Percentiles rank a stretch among this genome's conserved stretches.
These are phyloP conservation scores for Phallusia fumigata DNA, from an alignment of 23 tunicate species.

Conservation along the genomic window DNA sequence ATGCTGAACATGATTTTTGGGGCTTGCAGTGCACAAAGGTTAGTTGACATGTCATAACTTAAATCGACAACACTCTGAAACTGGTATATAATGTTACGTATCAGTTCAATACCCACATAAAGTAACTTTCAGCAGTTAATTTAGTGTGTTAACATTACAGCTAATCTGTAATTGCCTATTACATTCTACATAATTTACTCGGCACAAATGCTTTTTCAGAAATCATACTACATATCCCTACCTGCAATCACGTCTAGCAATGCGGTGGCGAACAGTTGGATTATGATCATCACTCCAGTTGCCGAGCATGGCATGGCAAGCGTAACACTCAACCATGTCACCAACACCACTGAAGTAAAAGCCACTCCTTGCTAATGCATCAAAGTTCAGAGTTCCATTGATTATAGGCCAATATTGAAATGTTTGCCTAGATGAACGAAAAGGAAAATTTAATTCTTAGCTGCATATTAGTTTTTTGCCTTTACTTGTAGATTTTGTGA, in stretches of 20 bases:
- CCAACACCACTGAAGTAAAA: slow-evolving; percentile 16
- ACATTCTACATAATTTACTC: too few relatives aligned
- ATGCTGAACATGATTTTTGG: too few relatives aligned
- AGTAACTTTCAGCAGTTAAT: too few relatives aligned
- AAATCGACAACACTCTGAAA: too few relatives aligned
- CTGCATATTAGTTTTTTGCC: background rate
- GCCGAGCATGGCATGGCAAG: background rate
- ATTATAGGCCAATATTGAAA: background rate
- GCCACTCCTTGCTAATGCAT: background rate
- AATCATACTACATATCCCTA: background rate
- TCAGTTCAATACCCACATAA: too few relatives aligned
- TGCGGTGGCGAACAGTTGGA: background rate
- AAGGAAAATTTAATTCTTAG: background rate
- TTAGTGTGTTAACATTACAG: too few relatives aligned
- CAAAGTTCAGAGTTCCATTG: background rate
- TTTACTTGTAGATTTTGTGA: too few relatives aligned
- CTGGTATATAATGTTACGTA: too few relatives aligned
- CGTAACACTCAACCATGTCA: slow-evolving; percentile 21
- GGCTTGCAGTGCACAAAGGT: too few relatives aligned
- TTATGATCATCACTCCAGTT: background rate
- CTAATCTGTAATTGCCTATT: too few relatives aligned
- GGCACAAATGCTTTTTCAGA: too few relatives aligned
- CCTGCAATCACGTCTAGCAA: background rate
- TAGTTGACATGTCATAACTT: too few relatives aligned
- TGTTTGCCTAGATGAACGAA: background rate